Evolutionary conservation across 2,797 vertebrate species (phyloP).

Genomic region (Tolypeutes matacus): DNA sequence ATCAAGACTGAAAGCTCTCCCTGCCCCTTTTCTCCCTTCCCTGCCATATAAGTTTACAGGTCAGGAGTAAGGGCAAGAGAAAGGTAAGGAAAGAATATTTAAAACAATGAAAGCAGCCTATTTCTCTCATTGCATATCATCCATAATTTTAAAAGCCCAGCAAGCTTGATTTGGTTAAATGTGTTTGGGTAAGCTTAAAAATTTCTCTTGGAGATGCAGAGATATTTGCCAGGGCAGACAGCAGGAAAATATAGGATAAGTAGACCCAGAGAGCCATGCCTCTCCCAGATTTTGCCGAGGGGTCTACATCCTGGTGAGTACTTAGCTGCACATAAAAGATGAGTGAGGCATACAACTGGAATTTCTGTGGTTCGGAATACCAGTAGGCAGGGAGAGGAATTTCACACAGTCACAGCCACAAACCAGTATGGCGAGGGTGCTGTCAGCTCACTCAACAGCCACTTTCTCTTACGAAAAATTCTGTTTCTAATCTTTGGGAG

Average conservation of each 20-base stretch:
- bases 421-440: neutral
- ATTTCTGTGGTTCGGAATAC: neutral
- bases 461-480: neutral
- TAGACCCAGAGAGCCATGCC: neutral
- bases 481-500: neutral
- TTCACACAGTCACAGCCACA: neutral
- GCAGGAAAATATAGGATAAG: neutral
- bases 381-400: neutral
- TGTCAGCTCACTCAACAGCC: neutral
- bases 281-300: neutral
- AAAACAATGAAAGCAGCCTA: neutral
- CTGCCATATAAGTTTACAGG: neutral
- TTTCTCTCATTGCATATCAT: neutral
- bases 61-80: neutral
- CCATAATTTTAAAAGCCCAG: neutral
- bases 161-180: neutral
- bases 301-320: neutral
- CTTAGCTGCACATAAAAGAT: neutral
- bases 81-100: neutral
- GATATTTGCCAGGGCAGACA: neutral
- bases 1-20: neutral
- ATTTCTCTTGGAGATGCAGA: slow-evolving; percentile 21
- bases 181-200: neutral
- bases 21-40: neutral
- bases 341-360: neutral